Conservation (phyloP, 2,113 vertebrate species). For the Ovis aries region ARS-UI_Ramb_v3.0 NC_056058.1:54555501-54556000, state of each 20-base stretch:
- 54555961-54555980: not conserved
- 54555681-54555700: not conserved
- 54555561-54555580: not conserved
- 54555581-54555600: not conserved
- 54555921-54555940: not conserved
- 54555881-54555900: not conserved
- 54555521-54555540: not conserved
- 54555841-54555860: not conserved
- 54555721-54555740: not conserved
- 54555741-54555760: not conserved
- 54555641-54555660: not conserved
- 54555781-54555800: not conserved
- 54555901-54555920: not conserved
- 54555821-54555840: not conserved
- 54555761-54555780: not conserved
- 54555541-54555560: not conserved
- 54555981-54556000: not conserved
- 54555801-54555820: not conserved
- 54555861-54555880: not conserved
- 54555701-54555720: not conserved
- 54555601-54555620: not conserved
- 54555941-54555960: not conserved
- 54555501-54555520: not conserved
- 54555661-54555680: not conserved
- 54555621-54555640: not conserved